Base-by-base conservation (phyloP, 2,113 vertebrate genomes). In the Syngnathoides biaculeatus region DNA sequence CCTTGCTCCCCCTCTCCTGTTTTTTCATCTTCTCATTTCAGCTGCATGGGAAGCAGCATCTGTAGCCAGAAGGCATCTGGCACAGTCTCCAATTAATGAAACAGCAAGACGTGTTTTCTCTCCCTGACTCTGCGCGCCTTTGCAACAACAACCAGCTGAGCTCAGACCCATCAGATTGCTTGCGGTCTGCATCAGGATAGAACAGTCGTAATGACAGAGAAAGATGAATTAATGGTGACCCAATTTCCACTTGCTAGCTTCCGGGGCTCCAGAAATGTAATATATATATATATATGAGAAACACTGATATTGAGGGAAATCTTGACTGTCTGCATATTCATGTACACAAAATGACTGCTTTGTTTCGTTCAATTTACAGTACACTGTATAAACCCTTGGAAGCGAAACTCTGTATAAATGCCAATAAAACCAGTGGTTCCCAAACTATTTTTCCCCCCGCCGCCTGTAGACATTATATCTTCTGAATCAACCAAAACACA, bases 41-140 rank as follows among this genome's bases (percentile, higher is more conserved):
- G 78, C 73, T 78, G 74, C 45, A 67, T 58, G 62, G 57, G 57
- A 69, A 70, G 67, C 73, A 65, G 75, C 75, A 81, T 84, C 78
- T 84, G 79, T 72, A 84, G 86, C 86, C 64, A 19, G 22, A 63
- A 75, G 84, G 73, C 82, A 87, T 87, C 81, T 86, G 84, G 82
- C 73, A 74, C 72, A 69, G 67, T 70, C 68, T 78, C 75, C 77
- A 82, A 79, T 82, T 89, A 88, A 87, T 80, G 69, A 88, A 78
- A 87, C 71, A 68, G 73, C 78, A 75, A 84, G 75, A 83, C 71
- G 58, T 71, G 72, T 79, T 73, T 55, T 64, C 60, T 69, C 60
- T 79, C 55, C 42, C 78, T 70, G 47, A 57, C 57, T 69, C 60
- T 79, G 43, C n/a, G 58, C 15, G 45, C 9, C 66, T 68, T 58